Conservation (phyloP, 53 echinoderm and acorn worm genomes). For the Mesocentrotus franciscanus region DNA sequence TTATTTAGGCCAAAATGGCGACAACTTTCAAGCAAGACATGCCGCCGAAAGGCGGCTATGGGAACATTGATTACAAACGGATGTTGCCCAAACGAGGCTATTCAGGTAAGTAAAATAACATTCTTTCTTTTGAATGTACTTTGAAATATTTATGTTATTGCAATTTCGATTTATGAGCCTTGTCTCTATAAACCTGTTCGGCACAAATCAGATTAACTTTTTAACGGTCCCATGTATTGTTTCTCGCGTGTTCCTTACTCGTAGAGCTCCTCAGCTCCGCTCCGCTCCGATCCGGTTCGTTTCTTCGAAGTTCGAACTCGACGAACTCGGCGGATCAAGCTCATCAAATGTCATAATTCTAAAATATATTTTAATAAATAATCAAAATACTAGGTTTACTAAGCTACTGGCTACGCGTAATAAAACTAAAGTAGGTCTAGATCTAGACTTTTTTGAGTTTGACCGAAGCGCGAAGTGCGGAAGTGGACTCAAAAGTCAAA, state of each 20-base stretch:
- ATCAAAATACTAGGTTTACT: too few relatives aligned
- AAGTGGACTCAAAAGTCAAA: too few relatives aligned
- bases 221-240: background rate
- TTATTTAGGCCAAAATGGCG: slow-evolving; percentile 73
- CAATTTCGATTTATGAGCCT: background rate
- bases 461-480: too few relatives aligned
- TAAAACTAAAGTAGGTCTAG: too few relatives aligned
- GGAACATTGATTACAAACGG: slow-evolving; percentile 88
- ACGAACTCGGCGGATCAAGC: too few relatives aligned
- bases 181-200: background rate
- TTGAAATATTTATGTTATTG: background rate
- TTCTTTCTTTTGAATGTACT: background rate
- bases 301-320: too few relatives aligned
- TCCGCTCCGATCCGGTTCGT: too few relatives aligned
- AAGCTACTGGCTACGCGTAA: too few relatives aligned
- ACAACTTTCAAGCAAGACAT: slow-evolving; percentile 90
- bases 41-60: slow-evolving; percentile 99
- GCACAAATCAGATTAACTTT: background rate
- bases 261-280: too few relatives aligned
- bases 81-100: slow-evolving; percentile 89
- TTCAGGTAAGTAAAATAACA: slow-evolving; percentile 74
- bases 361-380: too few relatives aligned
- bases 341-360: too few relatives aligned
- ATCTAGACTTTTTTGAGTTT: too few relatives aligned
- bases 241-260: background rate